Conservation (phyloP, 2,888 invertebrate genomes). For the Drosophila longiperda region DNA sequence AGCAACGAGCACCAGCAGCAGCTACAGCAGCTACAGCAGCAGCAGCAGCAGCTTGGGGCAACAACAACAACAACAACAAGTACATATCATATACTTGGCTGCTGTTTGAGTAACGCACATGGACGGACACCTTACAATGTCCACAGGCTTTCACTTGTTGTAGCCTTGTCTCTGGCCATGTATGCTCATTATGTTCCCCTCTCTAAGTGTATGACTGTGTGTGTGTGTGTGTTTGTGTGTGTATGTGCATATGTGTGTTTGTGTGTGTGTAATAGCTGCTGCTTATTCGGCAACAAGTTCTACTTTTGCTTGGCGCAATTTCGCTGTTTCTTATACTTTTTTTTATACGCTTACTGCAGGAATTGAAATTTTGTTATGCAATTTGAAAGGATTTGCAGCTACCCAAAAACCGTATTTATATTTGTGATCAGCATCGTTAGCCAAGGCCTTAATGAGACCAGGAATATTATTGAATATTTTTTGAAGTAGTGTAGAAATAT, state of each 20-base stretch:
- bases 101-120: slow-evolving; percentile 56
- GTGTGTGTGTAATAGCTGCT: slow-evolving; percentile 63
- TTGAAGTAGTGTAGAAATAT: neutral
- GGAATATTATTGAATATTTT: neutral
- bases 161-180: slow-evolving; percentile 65
- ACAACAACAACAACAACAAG: slow-evolving; percentile 31
- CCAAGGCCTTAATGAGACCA: neutral
- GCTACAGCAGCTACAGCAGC: slow-evolving; percentile 16
- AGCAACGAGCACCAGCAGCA: slow-evolving; percentile 39
- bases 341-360: neutral
- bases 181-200: slow-evolving; percentile 69
- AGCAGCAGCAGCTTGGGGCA: slow-evolving; percentile 28
- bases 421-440: neutral
- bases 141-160: slow-evolving; percentile 58
- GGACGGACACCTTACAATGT: slow-evolving; percentile 38
- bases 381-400: neutral
- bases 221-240: slow-evolving; percentile 22
- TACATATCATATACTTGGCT: slow-evolving; percentile 50
- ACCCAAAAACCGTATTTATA: neutral
- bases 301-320: slow-evolving; percentile 41
- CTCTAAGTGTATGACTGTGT: slow-evolving; percentile 3
- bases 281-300: slow-evolving; percentile 80
- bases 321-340: slow-evolving; percentile 40
- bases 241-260: slow-evolving; percentile 12
- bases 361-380: neutral